Evolutionary conservation across 2,113 vertebrate species (phyloP), one percentile per base, ranked within the genome.

Genomic region (Crocuta crocuta): DNA sequence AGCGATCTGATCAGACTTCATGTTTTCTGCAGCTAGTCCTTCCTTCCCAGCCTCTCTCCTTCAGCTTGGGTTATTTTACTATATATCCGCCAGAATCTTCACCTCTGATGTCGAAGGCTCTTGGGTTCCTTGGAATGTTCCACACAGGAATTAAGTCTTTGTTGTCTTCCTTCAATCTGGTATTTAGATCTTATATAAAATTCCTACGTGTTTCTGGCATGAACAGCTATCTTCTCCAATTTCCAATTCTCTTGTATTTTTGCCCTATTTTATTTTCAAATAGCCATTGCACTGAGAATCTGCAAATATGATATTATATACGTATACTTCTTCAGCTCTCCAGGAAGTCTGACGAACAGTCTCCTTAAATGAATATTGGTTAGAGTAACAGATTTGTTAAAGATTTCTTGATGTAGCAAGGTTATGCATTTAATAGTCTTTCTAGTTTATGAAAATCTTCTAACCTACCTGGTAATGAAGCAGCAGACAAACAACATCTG

Each of bases 401-500:
- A 89, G 91, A 84, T 82, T 95, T 98, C 95, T 96, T 85, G 74
- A 92, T 82, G 80, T 66, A 94, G 89, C 66, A 95, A 95, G 87
- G 89, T 95, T 98, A 94, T 33, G 73, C 26, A 83, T 71, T 89
- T 97, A 97, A 96, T 80, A 98, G 97, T 89, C 94, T 97, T 98
- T 94, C 91, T 91, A 81, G 96, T 97, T 97, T 96, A 96, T 89
- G 82, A 98, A 98, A 98, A 95, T 97, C 94, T 96, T 97, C 96
- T 97, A 98, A 98, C 95, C 97, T 98, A 97, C 93, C 81, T 97
- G 95, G 98, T 98, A 98, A 98, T 91, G 96, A 98, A 98, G 97
- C 97, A 97, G 92, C 95, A 98, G 96, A 97, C 97, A 98, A 96
- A 97, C 94, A 98, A 92, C 98, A 98, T 98, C 98, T 98, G 97